Evolutionary conservation across 2,797 vertebrate species (phyloP).

Genomic region (Tragelaphus oryx): DNA sequence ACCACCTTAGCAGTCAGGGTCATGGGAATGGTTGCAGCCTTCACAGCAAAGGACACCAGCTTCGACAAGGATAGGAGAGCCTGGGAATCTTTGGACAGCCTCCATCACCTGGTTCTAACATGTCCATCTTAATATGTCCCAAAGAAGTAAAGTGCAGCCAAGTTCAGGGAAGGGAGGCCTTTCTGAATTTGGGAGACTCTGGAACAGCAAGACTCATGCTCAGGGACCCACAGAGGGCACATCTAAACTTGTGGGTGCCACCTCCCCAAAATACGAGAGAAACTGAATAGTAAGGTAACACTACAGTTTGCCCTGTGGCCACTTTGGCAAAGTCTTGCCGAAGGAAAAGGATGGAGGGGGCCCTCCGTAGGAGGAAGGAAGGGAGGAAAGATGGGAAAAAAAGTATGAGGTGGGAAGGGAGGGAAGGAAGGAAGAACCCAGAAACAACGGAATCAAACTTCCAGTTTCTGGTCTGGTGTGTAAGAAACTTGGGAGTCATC

Average conservation of each 20-base stretch:
- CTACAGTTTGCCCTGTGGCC: neutral
- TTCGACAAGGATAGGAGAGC: neutral
- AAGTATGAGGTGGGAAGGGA: accelerated
- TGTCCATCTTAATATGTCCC: neutral
- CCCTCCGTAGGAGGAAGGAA: neutral
- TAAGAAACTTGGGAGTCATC: neutral
- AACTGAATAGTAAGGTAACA: neutral
- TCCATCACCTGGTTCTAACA: neutral
- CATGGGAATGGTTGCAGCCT: neutral
- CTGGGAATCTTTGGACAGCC: neutral
- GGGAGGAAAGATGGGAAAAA: accelerated
- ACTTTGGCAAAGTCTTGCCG: neutral
- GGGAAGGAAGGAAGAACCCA: neutral
- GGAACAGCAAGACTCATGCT: neutral
- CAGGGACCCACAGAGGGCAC: neutral
- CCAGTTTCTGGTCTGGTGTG: neutral
- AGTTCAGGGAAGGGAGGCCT: neutral
- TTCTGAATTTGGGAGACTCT: neutral
- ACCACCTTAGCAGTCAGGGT: neutral
- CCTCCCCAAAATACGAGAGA: neutral
- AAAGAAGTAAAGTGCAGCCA: neutral
- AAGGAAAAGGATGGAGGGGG: neutral
- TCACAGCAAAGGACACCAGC: neutral
- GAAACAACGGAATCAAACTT: neutral
- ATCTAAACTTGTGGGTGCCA: neutral